Conservation (phyloP, 1,140 invertebrate species). For the Antheraea mylitta region DNA sequence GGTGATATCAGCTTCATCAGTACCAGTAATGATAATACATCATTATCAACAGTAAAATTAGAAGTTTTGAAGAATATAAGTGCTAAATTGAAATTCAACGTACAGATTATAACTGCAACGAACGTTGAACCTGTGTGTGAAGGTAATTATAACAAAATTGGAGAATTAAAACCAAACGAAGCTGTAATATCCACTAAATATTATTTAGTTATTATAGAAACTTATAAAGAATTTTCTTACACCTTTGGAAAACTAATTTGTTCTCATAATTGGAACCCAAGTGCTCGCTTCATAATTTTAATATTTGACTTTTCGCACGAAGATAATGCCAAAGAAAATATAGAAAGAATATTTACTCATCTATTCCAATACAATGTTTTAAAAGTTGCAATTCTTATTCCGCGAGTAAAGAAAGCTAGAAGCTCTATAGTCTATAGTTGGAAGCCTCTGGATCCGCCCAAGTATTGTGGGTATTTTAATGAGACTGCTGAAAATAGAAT, state of each 20-base stretch:
- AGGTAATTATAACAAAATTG: background rate
- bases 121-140: background rate
- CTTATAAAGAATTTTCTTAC: constrained; percentile 42
- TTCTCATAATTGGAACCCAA: constrained; percentile 59
- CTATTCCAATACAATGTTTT: constrained; percentile 56
- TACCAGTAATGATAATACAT: constrained; percentile 39
- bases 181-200: background rate
- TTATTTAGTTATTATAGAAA: background rate
- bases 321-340: constrained; percentile 24
- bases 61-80: constrained; percentile 50
- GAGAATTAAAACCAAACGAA: background rate
- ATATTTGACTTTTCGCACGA: constrained; percentile 34
- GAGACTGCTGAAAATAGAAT: constrained; percentile 49
- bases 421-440: constrained; percentile 52
- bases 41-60: constrained; percentile 43
- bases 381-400: constrained; percentile 47
- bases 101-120: constrained; percentile 34
- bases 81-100: constrained; percentile 32
- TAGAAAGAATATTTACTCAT: constrained; percentile 46
- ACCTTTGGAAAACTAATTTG: constrained; percentile 41
- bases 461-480: constrained; percentile 55
- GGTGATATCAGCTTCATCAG: constrained; percentile 51
- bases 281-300: constrained; percentile 53
- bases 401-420: constrained; percentile 35
- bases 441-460: constrained; percentile 65